Evolutionary conservation across 2,888 invertebrate species (phyloP).

Genomic region (Campoletis raptor): DNA sequence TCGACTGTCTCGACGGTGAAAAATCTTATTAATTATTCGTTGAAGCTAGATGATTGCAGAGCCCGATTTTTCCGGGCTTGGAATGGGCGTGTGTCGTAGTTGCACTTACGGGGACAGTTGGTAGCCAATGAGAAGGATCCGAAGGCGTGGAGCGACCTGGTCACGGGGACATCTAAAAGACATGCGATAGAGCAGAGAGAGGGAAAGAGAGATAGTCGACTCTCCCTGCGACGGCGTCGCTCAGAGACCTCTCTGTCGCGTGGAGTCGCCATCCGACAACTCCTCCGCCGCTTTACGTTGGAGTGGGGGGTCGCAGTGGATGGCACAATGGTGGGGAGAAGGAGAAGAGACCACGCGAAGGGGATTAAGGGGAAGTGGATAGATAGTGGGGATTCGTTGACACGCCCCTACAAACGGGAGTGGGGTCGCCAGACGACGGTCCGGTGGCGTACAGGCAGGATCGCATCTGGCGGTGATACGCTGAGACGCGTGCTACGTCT

Average conservation of each 20-base stretch:
- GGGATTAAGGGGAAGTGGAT: slow-evolving; percentile 78
- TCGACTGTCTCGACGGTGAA: slow-evolving; percentile 27
- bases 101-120: slow-evolving; percentile 70
- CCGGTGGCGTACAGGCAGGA: slow-evolving; percentile 65
- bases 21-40: slow-evolving; percentile 57
- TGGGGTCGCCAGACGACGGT: slow-evolving; percentile 57
- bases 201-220: slow-evolving; percentile 39
- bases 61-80: slow-evolving; percentile 59
- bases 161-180: slow-evolving; percentile 66
- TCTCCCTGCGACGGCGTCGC: slow-evolving; percentile 68
- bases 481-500: slow-evolving; percentile 60
- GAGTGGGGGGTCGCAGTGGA: slow-evolving; percentile 56
- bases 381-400: slow-evolving; percentile 73
- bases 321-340: slow-evolving; percentile 64
- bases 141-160: slow-evolving; percentile 71
- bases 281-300: slow-evolving; percentile 52
- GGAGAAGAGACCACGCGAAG: slow-evolving; percentile 72
- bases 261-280: slow-evolving; percentile 67
- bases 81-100: slow-evolving; percentile 72
- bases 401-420: slow-evolving; percentile 75
- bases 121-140: slow-evolving; percentile 68
- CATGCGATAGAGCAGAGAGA: slow-evolving; percentile 55
- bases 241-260: slow-evolving; percentile 75
- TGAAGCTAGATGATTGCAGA: slow-evolving; percentile 17
- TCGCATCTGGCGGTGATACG: slow-evolving; percentile 65